These are phyloP conservation scores for Masticophis lateralis DNA, from an alignment of 2,797 vertebrate species.

Conservation along the genomic window DNA sequence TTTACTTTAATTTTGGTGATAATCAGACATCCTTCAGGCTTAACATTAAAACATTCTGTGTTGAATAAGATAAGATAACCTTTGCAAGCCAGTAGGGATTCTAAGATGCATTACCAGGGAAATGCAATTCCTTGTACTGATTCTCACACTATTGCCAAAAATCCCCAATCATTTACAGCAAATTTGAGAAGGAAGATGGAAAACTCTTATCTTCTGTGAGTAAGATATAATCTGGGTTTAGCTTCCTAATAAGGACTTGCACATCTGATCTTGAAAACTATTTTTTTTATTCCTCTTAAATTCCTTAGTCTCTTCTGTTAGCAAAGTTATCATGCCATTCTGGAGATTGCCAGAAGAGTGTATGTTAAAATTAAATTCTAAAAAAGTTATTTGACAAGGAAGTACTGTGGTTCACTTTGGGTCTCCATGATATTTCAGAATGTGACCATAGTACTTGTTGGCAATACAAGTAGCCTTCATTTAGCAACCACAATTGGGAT, in stretches of 20 bases:
- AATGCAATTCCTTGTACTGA: not conserved
- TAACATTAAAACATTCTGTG: not conserved
- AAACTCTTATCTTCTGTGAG: not conserved
- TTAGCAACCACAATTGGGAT: not conserved
- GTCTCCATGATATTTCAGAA: not conserved
- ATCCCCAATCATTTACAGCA: not conserved
- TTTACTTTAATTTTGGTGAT: not conserved
- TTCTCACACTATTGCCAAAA: not conserved
- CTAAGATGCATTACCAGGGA: not conserved
- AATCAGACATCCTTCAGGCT: not conserved
- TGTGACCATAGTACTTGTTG: not conserved
- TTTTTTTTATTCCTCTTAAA: conserved; percentile 14
- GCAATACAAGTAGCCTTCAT: not conserved
- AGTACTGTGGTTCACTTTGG: not conserved
- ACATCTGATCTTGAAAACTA: accelerated
- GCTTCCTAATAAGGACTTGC: accelerated
- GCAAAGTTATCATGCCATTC: not conserved
- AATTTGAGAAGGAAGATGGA: not conserved
- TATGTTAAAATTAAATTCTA: not conserved
- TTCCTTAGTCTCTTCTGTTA: not conserved
- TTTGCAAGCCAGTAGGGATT: not conserved
- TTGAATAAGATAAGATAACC: not conserved
- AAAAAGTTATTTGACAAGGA: not conserved
- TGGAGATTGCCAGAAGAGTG: not conserved
- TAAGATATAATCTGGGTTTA: not conserved